Base-by-base conservation (phyloP, 2,113 vertebrate genomes). In the Cephalopholis sonnerati region DNA sequence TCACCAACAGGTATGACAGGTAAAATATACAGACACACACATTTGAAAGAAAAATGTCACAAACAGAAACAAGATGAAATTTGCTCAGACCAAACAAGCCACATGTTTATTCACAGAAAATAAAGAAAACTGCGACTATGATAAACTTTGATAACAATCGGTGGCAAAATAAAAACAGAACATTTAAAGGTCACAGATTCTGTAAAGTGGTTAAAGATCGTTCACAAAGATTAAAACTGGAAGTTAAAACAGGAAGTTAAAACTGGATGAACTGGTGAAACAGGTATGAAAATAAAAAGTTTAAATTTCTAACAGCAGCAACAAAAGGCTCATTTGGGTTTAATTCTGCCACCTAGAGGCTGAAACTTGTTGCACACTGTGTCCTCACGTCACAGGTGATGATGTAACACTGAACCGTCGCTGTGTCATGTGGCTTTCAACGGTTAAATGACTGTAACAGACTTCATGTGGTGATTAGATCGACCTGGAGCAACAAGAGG, bases 71-170 rank as follows among this genome's bases (percentile, higher is more conserved):
- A n/a, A 58, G 32, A 54, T 51, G 20, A 39, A 29, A 57, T 48
- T 48, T 53, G 2, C 65, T 71, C 64, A 32, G 58, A 79, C 12
- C 16, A 79, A 62, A 82, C 36, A 36, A 51, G 44, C 29, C n/a
- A 58, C 27, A 1, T 16, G 36, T 89, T 89, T 77, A 89, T 76
- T 88, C 70, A 89, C 63, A 88, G 59, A 70, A 57, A 66, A 29
- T 11, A 50, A 70, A 8, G 59, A 51, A 65, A 57, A 74, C 5
- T 2, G 9, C 0, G 8, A 65, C 7, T 41, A 20, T 7, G 5
- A 25, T 15, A n/a, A 62, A 36, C n/a, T 51, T 46, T 8, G 17
- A 48, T 15, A 29, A 67, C 7, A 2, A 6, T 71, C 54, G 18
- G 48, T 32, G n/a, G 29, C 20, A 69, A 32, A 48, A 74, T 27